Evolutionary conservation across 2,888 invertebrate species (phyloP).

Genomic region (Chalcis sispes): DNA sequence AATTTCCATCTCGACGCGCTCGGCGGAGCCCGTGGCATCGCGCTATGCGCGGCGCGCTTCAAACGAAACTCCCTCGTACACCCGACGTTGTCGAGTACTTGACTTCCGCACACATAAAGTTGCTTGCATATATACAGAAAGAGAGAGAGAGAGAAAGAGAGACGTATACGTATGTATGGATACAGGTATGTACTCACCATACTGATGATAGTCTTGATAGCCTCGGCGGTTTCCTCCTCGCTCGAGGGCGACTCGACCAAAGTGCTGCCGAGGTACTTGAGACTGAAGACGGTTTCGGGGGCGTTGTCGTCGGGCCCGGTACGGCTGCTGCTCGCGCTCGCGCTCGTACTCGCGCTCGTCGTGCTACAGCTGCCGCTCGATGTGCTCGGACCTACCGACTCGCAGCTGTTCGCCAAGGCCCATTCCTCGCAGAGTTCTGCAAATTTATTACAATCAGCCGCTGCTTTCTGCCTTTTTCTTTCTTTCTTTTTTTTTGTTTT

Average conservation of each 20-base stretch:
- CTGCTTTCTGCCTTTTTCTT: no score
- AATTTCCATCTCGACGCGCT: no score
- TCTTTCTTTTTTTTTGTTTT: no score
- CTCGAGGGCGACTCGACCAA: slow-evolving; percentile 86
- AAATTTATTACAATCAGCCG: slow-evolving; percentile 61
- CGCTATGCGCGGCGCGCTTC: no score
- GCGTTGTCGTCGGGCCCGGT: slow-evolving; percentile 68
- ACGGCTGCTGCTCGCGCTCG: slow-evolving; percentile 65
- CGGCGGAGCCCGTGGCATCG: no score
- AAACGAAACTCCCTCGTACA: no score
- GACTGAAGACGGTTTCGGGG: slow-evolving; percentile 69
- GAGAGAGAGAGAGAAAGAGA: not conserved
- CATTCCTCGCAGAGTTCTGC: slow-evolving; percentile 83
- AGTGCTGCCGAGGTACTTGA: slow-evolving; percentile 88
- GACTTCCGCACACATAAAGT: no score
- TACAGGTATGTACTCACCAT: slow-evolving; percentile 68
- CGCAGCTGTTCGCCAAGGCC: slow-evolving; percentile 81
- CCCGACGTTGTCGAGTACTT: no score
- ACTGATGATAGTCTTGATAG: slow-evolving; percentile 88
- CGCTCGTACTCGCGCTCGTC: slow-evolving; percentile 73
- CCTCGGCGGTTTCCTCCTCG: slow-evolving; percentile 87
- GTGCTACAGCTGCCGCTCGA: slow-evolving; percentile 67
- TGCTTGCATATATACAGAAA: no score
- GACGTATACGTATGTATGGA: not conserved
- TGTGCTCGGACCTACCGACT: slow-evolving; percentile 78